These are phyloP conservation scores for Tethea ocularis DNA, from an alignment of 2,888 invertebrate genomes.

Conservation along the genomic window DNA sequence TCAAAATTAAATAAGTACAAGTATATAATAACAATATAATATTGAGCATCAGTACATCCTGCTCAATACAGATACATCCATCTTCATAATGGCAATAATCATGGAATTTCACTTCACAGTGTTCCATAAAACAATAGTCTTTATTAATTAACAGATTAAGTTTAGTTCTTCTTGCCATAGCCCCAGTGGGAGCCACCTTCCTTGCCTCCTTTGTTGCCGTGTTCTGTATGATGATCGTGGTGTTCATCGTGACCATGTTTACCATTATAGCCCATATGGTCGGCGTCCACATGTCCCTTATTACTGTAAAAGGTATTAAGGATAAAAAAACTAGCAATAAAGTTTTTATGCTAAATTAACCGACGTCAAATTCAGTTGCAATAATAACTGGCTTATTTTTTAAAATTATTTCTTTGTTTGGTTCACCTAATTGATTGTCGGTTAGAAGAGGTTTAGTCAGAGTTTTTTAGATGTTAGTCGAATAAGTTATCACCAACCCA, in stretches of 20 bases:
- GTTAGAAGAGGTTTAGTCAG: too few species aligned
- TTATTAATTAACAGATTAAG: slow-evolving; percentile 17
- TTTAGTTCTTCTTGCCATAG: slow-evolving; percentile 66
- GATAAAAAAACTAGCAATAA: too few species aligned
- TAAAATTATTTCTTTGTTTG: too few species aligned
- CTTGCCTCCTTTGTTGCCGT: slow-evolving; percentile 85
- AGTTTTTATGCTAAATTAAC: too few species aligned
- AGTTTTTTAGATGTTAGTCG: too few species aligned
- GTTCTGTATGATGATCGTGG: slow-evolving; percentile 82
- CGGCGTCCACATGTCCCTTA: slow-evolving; percentile 86
- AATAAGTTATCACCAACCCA: too few species aligned
- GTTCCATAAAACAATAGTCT: slow-evolving; percentile 21
- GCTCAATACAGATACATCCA: background rate
- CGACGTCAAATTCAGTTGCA: too few species aligned
- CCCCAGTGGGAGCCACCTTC: slow-evolving; percentile 81
- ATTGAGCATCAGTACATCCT: background rate
- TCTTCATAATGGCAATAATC: slow-evolving; percentile 1
- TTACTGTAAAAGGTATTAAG: slow-evolving; percentile 63
- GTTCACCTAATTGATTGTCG: too few species aligned
- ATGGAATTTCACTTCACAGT: slow-evolving; percentile 8
- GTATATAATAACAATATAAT: background rate
- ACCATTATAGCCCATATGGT: slow-evolving; percentile 86
- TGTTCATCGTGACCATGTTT: slow-evolving; percentile 86
- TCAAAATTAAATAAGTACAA: background rate
- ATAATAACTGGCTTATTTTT: too few species aligned